A percentile compares a stretch with the other conserved stretches of the same genome.
phyloP scores from a whole-genome alignment of 2,113 vertebrate species.

The Ammospiza caudacuta region DNA sequence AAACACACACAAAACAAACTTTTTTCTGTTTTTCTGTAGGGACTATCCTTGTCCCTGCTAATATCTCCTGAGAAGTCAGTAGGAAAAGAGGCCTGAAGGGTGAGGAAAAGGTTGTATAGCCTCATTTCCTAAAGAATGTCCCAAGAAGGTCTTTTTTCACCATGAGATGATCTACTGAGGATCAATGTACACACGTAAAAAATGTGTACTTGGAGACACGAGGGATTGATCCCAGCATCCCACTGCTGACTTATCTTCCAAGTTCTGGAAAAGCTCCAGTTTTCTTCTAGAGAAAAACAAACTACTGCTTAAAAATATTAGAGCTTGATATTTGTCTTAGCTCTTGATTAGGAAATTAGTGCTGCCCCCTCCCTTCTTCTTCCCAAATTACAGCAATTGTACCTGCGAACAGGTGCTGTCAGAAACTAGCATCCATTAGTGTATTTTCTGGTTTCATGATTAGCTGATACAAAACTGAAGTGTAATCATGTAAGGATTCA shows the following conservation, averaged over 20 bases:
- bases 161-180: not conserved
- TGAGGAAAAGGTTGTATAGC: not conserved
- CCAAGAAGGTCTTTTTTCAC: not conserved
- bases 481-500: conserved; percentile 80
- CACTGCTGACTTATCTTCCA: not conserved
- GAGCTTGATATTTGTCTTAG: not conserved
- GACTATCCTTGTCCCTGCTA: not conserved
- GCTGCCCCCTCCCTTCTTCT: conserved; percentile 44
- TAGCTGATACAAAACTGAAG: conserved; percentile 75
- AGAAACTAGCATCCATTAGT: conserved; percentile 50
- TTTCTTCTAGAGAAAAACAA: not conserved
- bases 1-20: not conserved
- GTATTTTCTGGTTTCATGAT: conserved; percentile 74
- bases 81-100: not conserved
- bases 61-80: not conserved
- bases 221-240: not conserved
- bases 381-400: conserved; percentile 67
- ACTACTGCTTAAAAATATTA: conserved; percentile 2
- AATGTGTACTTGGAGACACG: rapidly evolving
- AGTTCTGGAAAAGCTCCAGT: not conserved
- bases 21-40: not conserved
- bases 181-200: not conserved
- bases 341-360: conserved; percentile 66
- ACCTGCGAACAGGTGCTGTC: conserved; percentile 61
- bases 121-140: not conserved